Evolutionary conservation across 1,140 invertebrate species (phyloP), one percentile per base, ranked within the genome.

Genomic region (Microplitis demolitor): DNA sequence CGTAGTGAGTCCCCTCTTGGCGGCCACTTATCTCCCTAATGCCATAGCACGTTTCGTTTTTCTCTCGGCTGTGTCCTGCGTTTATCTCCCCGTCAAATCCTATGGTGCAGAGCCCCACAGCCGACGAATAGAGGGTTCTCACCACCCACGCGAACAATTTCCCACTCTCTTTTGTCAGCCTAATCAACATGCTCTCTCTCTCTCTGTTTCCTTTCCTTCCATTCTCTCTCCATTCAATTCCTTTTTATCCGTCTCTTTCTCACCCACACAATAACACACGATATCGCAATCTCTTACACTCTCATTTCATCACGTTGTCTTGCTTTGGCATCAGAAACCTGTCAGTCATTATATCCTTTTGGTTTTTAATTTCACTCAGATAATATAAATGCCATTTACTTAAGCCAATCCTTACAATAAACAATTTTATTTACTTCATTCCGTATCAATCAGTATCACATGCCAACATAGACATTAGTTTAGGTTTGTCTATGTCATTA

Each of bases 11-110:
- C 3, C 39, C 50, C 33, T 14, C 16, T 67, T 54, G 50, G 14
- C 50, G 35, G 64, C 34, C 39, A 72, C 71, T 72, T 72, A 67
- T 72, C 64, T 72, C 64, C 63, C 71, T 72, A 72, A 72, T 72
- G 56, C 71, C 64, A 33, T 51, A 56, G 71, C 64, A 67, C 64
- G 54, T 66, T 67, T 67, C 37, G 54, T 72, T 67, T 72, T 72
- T 72, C 64, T 72, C 66, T 24, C 56, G 66, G 37, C 58, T 72
- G 63, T 67, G 37, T 58, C 56, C 9, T 51, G 9, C 31, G 63
- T 58, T 72, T 72, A 72, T 72, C 71, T 67, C 53, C 71, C 71
- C 39, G 39, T 45, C 39, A 45, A 45, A 45, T 45, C 71, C 45
- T 62, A 72, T n/a, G 64, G 67, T 24, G 24, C 24, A 24, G 24